Conservation (phyloP, 2,888 invertebrate species). For the Parnassius smintheus region DNA sequence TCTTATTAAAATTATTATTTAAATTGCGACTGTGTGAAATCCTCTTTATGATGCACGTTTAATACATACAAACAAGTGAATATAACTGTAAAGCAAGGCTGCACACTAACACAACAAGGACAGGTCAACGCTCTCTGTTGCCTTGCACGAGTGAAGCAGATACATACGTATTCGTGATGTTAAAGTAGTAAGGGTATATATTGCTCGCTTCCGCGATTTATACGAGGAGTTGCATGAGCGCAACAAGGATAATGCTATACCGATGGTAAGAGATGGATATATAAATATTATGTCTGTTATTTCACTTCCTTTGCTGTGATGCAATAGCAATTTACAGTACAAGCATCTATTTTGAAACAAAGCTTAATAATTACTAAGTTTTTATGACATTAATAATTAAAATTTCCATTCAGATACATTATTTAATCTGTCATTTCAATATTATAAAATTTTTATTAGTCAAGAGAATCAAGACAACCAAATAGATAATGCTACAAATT, state of each 20-base stretch:
- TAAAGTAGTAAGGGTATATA: constrained; percentile 47
- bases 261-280: constrained; percentile 63
- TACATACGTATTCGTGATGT: constrained; percentile 44
- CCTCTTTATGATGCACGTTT: constrained; percentile 69
- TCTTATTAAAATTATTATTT: constrained; percentile 16
- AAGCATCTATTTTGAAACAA: constrained; percentile 72
- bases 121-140: constrained; percentile 80
- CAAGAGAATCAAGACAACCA: too few relatives aligned
- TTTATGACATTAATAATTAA: constrained; percentile 37
- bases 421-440: too few relatives aligned
- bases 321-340: constrained; percentile 73
- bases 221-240: constrained; percentile 54
- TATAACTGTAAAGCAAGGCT: constrained; percentile 79
- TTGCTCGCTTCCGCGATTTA: constrained; percentile 48
- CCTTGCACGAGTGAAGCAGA: constrained; percentile 69
- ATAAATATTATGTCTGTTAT: constrained; percentile 80
- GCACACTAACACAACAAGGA: constrained; percentile 77
- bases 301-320: constrained; percentile 80
- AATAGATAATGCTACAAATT: too few relatives aligned
- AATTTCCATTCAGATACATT: constrained; percentile 11
- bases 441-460: too few relatives aligned
- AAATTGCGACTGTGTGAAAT: constrained; percentile 55
- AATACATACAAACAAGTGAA: constrained; percentile 55
- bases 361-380: constrained; percentile 58
- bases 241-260: constrained; percentile 63